Percentiles rank a stretch among this genome's conserved stretches.
Evolutionary conservation across 2,113 vertebrate genomes (phyloP).

Genomic region (Colaptes auratus): DNA sequence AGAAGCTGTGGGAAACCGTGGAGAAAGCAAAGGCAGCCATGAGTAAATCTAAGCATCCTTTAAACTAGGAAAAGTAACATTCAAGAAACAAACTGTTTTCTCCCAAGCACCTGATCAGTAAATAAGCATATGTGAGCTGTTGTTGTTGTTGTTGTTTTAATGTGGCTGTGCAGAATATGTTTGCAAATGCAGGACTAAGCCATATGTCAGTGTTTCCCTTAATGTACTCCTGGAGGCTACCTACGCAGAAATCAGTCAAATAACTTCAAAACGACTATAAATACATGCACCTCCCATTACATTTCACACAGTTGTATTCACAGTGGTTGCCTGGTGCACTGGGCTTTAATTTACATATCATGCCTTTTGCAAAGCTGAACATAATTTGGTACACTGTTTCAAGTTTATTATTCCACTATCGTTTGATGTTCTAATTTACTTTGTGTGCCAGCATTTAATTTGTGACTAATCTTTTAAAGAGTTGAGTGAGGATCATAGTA

Average conservation of each 20-base stretch:
- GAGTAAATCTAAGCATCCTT: background rate
- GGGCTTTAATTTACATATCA: conserved; percentile 69
- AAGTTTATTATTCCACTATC: conserved; percentile 66
- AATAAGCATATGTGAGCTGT: conserved; percentile 42
- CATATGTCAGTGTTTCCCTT: conserved; percentile 56
- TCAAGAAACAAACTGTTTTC: conserved; percentile 19
- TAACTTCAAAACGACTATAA: conserved; percentile 39
- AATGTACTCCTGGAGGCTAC: conserved; percentile 46
- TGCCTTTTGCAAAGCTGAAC: conserved; percentile 68
- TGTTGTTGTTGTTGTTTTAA: conserved; percentile 32
- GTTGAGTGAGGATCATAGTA: conserved; percentile 48
- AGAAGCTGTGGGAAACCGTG: background rate
- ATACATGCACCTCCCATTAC: conserved; percentile 30
- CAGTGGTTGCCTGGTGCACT: conserved; percentile 29
- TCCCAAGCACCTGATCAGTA: conserved; percentile 39
- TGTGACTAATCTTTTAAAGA: conserved; percentile 60
- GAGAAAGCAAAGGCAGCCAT: background rate
- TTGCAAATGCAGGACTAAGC: conserved; percentile 42
- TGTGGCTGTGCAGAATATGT: background rate
- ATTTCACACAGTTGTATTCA: conserved; percentile 53
- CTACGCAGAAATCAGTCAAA: conserved; percentile 32
- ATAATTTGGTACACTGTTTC: conserved; percentile 67
- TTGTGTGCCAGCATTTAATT: conserved; percentile 56
- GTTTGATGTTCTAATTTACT: conserved; percentile 72
- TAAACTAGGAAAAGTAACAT: background rate